phyloP scores from a whole-genome alignment of 2,888 invertebrate species.

The Rotaria magnacalcarata region DNA sequence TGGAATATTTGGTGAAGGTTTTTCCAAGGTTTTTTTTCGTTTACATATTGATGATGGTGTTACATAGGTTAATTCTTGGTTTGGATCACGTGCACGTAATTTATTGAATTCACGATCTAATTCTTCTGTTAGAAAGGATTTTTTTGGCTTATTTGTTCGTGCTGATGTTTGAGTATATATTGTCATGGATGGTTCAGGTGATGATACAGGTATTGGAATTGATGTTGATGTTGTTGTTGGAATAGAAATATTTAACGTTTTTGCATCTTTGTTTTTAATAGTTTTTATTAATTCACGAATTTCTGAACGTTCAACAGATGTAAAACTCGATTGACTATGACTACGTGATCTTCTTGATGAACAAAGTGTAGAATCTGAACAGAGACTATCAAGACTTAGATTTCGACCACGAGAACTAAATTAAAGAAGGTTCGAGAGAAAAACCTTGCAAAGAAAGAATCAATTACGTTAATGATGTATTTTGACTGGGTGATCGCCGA shows the following conservation, averaged over 20 bases:
- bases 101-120: constrained; percentile 5
- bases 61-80: not conserved
- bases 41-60: not conserved
- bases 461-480: not conserved
- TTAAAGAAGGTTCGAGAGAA: not conserved
- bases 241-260: not conserved
- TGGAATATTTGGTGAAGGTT: not conserved
- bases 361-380: not conserved
- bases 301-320: not conserved
- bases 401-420: not conserved
- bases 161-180: not conserved
- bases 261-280: not conserved
- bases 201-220: not conserved
- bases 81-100: not conserved
- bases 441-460: not conserved
- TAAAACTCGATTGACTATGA: constrained; percentile 34
- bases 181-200: not conserved
- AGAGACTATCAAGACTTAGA: not conserved
- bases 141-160: not conserved
- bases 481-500: not conserved
- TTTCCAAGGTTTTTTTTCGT: not conserved
- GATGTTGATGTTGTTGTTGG: not conserved
- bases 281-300: constrained; percentile 17
- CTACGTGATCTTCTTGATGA: not conserved
- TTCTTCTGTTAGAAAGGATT: not conserved